Percentiles rank a stretch among this genome's conserved stretches.
Conservation (phyloP, 2,888 invertebrate genomes). For the Exocentrus adspersus region DNA sequence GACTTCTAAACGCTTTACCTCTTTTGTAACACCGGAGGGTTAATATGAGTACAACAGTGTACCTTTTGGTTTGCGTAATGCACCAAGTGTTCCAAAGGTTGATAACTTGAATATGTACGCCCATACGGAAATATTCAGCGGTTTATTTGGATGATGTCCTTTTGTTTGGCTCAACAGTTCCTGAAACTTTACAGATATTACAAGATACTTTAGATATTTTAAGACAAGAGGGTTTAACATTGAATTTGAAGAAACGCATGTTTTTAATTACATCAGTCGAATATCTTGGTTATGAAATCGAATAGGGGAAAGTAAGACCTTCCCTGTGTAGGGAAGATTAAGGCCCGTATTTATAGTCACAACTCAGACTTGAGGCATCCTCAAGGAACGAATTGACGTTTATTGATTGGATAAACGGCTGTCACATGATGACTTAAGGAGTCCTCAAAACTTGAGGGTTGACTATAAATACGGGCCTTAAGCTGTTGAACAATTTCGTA, state of each 20-base stretch:
- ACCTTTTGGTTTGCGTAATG: neutral
- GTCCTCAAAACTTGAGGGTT: too few species aligned
- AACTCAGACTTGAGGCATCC: too few species aligned
- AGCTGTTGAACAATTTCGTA: neutral
- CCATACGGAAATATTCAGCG: neutral
- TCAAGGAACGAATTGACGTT: too few species aligned
- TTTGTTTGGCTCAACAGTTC: neutral
- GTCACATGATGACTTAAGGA: too few species aligned
- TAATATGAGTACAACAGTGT: neutral
- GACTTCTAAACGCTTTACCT: neutral
- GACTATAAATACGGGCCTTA: too few species aligned
- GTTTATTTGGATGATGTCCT: neutral
- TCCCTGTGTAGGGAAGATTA: neutral
- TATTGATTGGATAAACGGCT: too few species aligned
- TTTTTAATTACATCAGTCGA: neutral
- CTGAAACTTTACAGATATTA: neutral
- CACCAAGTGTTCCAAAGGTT: neutral
- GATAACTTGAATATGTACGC: neutral
- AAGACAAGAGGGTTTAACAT: neutral
- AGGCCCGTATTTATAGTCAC: too few species aligned
- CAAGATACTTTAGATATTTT: neutral
- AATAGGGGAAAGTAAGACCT: neutral
- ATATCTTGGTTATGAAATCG: neutral
- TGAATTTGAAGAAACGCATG: neutral
- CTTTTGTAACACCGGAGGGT: neutral